Base-by-base conservation (phyloP, 2,797 vertebrate species). In the Gymnodraco acuticeps region DNA sequence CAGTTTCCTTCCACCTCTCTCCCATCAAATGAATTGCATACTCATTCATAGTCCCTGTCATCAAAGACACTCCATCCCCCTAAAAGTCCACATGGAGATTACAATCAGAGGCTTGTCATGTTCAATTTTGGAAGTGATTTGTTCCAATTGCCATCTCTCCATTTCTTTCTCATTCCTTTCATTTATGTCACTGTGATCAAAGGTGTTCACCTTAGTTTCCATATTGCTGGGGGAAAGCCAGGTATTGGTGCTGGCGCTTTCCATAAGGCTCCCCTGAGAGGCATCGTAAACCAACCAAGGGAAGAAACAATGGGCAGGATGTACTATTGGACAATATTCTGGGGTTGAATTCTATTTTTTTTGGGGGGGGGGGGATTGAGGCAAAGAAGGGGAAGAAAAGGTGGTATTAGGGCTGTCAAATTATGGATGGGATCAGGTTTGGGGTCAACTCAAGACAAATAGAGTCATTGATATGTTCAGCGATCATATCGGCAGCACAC, bases 41-140 rank as follows among this genome's bases (percentile, higher is more conserved):
- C 89, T 90, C 61, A 86, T 89, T 86, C 86, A 86, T 85, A 89
- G 88, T 83, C 77, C 11, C 64, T 42, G 50, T 92, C 82, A 90
- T 88, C 83, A 69, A 62, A 78, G 83, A 89, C 86, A 78, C 85
- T 86, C 83, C 73, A 81, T 87, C 83, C 80, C 80, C 70, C 85
- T 82, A 84, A 87, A 90, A 73, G 82, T 90, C 84, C 76, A 88
- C 84, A 86, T 78, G 83, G 85, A 94, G 89, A 94, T 94, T 93
- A 94, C 90, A 95, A 93, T 94, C 93, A 94, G 92, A 92, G 86
- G 63, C 84, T 85, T 93, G 93, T 93, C 93, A 86, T 93, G 93
- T 94, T 93, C 89, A 88, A 92, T 95, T 93, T 93, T 43, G 27
- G 20, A 82, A 66, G 82, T 75, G 64, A 95, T 95, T 94, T 92